Evolutionary conservation across 2,113 vertebrate species (phyloP).

Genomic region (Ptychochromis oligacanthus): DNA sequence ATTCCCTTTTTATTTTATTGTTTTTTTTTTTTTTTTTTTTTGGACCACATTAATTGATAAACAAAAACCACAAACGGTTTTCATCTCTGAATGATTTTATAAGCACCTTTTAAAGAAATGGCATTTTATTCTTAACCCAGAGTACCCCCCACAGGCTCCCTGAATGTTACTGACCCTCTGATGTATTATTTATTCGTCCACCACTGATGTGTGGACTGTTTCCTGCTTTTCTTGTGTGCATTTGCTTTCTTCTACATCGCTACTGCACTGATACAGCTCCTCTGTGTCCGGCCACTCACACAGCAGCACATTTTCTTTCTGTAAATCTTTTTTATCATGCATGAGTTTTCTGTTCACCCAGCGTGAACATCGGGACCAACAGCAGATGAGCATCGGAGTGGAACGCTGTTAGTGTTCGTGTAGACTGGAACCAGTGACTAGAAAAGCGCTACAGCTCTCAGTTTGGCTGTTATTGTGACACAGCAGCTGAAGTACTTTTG

Average conservation of each 20-base stretch:
- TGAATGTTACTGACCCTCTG: slow-evolving; percentile 70
- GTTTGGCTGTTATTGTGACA: slow-evolving; percentile 47
- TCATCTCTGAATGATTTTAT: neutral
- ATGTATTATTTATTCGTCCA: slow-evolving; percentile 70
- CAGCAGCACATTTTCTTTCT: slow-evolving; percentile 27
- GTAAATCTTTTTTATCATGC: slow-evolving; percentile 39
- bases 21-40: neutral
- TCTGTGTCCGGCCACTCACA: slow-evolving; percentile 7
- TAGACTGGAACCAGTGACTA: slow-evolving; percentile 26
- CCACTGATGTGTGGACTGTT: slow-evolving; percentile 31
- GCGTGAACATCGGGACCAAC: slow-evolving; percentile 72
- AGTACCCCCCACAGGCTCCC: slow-evolving; percentile 41
- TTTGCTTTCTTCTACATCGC: slow-evolving; percentile 29
- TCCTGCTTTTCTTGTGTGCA: slow-evolving; percentile 35
- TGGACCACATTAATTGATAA: neutral
- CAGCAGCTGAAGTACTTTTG: slow-evolving; percentile 49
- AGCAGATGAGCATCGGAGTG: slow-evolving; percentile 23
- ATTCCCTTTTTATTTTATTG: no score
- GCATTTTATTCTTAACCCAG: neutral
- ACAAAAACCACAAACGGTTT: neutral
- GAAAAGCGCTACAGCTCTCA: neutral
- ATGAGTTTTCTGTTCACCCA: slow-evolving; percentile 45
- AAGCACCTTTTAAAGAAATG: neutral
- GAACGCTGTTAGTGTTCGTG: slow-evolving; percentile 9
- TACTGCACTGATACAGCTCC: neutral